Base-by-base conservation (phyloP, 2,888 invertebrate genomes). In the Amphimallon solstitiale region DNA sequence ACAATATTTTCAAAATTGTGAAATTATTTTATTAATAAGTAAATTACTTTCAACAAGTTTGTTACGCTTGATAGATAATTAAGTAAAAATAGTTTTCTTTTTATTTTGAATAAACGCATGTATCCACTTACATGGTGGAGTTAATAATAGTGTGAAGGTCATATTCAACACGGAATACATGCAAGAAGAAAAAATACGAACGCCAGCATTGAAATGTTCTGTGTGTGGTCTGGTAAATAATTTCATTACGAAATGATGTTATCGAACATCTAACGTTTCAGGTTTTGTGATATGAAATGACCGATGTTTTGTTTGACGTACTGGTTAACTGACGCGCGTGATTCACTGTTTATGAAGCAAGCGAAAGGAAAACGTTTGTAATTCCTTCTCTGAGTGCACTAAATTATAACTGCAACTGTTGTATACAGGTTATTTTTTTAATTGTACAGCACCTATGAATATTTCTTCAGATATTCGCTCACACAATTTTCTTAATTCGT, bases 181-280 rank as follows among this genome's bases (percentile, higher is more conserved):
- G 9, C 29, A 29, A 29, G 29, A 1, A n/a, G 6, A 29, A 5
- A 29, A 29, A 29, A 29, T 5, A 5, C 9, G 29, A 9, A 29
- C 29, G 29, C 29, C 29, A 43, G 46, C 45, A 59, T 43, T 51
- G 51, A 49, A 19, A 21, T 34, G 54, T 63, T 59, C 49, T 49
- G 62, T 63, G 63, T 65, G 68, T 68, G 68, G 63, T 63, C 63
- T 63, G 51, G 54, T 52, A 48, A 64, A 67, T 61, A 67, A 67
- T 71, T 71, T 65, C 65, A 59, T 62, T 65, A 61, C 43, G 64
- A 64, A 68, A 68, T 69, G 74, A 74, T 73, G 70, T 70, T 65
- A 68, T 48, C 49, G 56, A 49, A 40, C 68, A 62, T 65, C 65
- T 62, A 51, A 59, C 54, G 37, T 64, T 68, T 68, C 68, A 69